These are phyloP conservation scores for Meteorus colon DNA, from an alignment of 2,888 invertebrate species.

Conservation along the genomic window DNA sequence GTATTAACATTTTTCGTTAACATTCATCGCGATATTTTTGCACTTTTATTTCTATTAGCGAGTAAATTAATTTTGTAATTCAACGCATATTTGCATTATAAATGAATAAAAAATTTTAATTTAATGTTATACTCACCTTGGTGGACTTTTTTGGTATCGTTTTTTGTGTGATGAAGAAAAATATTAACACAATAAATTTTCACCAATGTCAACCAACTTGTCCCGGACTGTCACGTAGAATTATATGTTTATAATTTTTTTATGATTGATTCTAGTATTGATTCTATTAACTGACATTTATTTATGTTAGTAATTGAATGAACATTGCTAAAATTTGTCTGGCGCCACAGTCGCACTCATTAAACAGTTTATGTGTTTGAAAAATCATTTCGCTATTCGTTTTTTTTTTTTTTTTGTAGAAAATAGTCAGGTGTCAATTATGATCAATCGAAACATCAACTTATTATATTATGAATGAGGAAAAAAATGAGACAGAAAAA, in stretches of 20 bases:
- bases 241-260: neutral
- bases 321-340: neutral
- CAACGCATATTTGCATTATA: neutral
- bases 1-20: conserved; percentile 12
- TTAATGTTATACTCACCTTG: neutral
- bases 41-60: neutral
- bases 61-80: neutral
- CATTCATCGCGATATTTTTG: conserved; percentile 2
- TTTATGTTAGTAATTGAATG: neutral
- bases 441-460: neutral
- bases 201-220: neutral
- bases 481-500: neutral
- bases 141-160: neutral
- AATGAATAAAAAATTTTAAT: neutral
- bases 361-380: neutral
- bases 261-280: neutral
- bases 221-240: neutral
- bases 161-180: neutral
- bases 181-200: conserved; percentile 4
- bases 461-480: neutral
- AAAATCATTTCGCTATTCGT: neutral
- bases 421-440: neutral
- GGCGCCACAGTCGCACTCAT: neutral
- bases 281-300: neutral
- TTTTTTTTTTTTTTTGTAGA: neutral